Evolutionary conservation across 2,113 vertebrate genomes (phyloP).

Genomic region (Chroicocephalus ridibundus): DNA sequence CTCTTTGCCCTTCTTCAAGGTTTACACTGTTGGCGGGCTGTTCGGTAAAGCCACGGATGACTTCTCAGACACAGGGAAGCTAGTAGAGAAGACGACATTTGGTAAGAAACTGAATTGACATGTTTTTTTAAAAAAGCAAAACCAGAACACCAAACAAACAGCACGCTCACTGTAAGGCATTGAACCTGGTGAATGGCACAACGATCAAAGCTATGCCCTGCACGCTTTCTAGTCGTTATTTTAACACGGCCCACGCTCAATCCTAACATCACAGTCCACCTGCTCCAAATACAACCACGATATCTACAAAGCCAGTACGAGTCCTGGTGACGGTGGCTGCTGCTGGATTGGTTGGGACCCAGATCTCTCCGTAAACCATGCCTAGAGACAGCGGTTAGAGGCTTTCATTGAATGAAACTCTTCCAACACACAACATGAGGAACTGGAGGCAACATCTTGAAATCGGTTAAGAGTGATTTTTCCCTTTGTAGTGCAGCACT

Average conservation of each 20-base stretch:
- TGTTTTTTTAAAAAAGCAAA: background rate
- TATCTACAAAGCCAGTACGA: background rate
- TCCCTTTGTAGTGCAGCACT: background rate
- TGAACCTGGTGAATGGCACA: background rate
- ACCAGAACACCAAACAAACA: background rate
- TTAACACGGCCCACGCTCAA: background rate
- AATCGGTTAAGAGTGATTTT: background rate
- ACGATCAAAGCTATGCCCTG: background rate
- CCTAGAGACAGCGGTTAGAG: background rate
- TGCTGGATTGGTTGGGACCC: background rate
- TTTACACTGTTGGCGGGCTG: constrained; percentile 85
- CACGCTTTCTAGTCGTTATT: background rate
- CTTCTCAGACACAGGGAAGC: constrained; percentile 82
- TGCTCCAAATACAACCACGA: background rate
- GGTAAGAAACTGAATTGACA: constrained; percentile 70
- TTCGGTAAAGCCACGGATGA: constrained; percentile 90
- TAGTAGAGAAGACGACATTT: constrained; percentile 89
- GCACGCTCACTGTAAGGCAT: background rate
- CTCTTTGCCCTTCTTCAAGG: constrained; percentile 66
- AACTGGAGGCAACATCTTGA: background rate
- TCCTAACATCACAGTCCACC: rapidly evolving
- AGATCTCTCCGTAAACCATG: background rate
- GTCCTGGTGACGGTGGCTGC: background rate
- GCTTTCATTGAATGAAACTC: background rate
- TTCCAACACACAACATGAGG: background rate